A percentile compares a stretch with the other conserved stretches of the same genome.
Evolutionary conservation across 1,140 invertebrate species (phyloP).

Genomic region (Drosophila pectinifera): DNA sequence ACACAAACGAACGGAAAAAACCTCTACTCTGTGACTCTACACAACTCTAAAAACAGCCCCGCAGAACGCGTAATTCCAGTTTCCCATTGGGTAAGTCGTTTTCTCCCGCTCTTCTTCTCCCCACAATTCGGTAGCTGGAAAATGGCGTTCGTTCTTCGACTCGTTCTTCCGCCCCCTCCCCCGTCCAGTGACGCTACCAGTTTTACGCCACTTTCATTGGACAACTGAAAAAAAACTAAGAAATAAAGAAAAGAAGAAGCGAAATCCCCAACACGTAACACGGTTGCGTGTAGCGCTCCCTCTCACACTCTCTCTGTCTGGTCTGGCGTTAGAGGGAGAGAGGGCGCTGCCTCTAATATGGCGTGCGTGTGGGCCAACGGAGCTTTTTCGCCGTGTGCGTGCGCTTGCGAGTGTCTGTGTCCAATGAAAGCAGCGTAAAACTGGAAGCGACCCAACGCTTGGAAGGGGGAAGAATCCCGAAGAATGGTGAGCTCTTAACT

Average conservation of each 20-base stretch:
- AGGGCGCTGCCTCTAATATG: conserved; percentile 39
- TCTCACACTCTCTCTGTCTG: conserved; percentile 11
- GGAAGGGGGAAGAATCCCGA: conserved; percentile 1
- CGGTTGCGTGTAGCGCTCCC: conserved; percentile 42
- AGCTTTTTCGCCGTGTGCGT: conserved; percentile 44
- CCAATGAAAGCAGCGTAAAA: conserved; percentile 20
- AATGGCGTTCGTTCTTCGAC: conserved; percentile 51
- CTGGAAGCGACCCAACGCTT: conserved; percentile 2
- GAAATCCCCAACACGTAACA: conserved; percentile 41
- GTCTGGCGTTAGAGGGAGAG: conserved; percentile 37
- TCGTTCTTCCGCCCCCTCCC: conserved; percentile 33
- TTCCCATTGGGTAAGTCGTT: conserved; percentile 61
- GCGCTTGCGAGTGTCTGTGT: conserved; percentile 25
- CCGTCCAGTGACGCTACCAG: conserved; percentile 69
- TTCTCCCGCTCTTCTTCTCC: conserved; percentile 24
- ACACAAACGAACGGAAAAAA: conserved; percentile 8
- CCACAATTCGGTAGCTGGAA: conserved; percentile 39
- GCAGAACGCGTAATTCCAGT: conserved; percentile 56
- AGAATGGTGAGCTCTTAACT: neutral
- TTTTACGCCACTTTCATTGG: conserved; percentile 84
- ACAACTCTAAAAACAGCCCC: neutral
- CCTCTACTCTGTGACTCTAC: neutral
- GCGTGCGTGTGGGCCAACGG: conserved; percentile 60
- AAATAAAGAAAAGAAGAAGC: conserved; percentile 22
- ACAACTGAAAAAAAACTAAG: conserved; percentile 38